Evolutionary conservation across 2,888 invertebrate genomes (phyloP), one percentile per base, ranked within the genome.

Genomic region (Erebia aethiops): DNA sequence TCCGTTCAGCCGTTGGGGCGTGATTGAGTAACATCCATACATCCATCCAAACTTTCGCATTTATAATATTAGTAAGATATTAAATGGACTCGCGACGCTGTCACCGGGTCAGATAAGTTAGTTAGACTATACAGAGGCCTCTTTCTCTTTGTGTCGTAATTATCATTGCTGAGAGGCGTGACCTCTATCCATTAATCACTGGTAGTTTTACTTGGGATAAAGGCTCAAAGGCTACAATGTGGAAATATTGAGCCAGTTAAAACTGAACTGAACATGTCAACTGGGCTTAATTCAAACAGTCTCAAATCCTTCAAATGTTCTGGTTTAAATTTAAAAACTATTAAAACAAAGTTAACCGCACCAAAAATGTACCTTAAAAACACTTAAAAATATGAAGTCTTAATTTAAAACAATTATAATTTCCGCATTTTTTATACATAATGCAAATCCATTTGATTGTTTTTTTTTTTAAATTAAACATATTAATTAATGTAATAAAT

Each of bases 361-460:
- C 64, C 64, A 11, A 54, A 54, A 64, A 41, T 54, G 11, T 64
- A 64, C 54, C 54, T 41, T 61, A 52, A 52, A 52, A 63, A 51
- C 18, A 46, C 16, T 43, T 60, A 60, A 56, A 56, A 26, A 56
- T 13, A 49, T 49, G 21, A 46, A 11, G 43, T 21, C 8, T 21
- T 49, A 4, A 49, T 49, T 49, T 41, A 8, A 57, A 35, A 57
- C 11, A 21, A 14, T 13, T 56, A 56, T 49, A 21, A 21, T 26
- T 26, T 26, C 11, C 10, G 26, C 14, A 26, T 57, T 14, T 35
- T 10, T 52, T 35, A 35, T 35, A 57, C 21, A 7, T 26, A 41
- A 41, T n/a, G 58, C 35, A 60, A 60, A 16, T 52, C 52, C 16
- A 2, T 52, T 16, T n/a, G 8, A 1, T 2, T 52, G 8, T 16